A percentile compares a stretch with the other conserved stretches of the same genome.
These are phyloP conservation scores for Siniperca undulata DNA, from an alignment of 2,797 vertebrate species.

Conservation along the genomic window DNA sequence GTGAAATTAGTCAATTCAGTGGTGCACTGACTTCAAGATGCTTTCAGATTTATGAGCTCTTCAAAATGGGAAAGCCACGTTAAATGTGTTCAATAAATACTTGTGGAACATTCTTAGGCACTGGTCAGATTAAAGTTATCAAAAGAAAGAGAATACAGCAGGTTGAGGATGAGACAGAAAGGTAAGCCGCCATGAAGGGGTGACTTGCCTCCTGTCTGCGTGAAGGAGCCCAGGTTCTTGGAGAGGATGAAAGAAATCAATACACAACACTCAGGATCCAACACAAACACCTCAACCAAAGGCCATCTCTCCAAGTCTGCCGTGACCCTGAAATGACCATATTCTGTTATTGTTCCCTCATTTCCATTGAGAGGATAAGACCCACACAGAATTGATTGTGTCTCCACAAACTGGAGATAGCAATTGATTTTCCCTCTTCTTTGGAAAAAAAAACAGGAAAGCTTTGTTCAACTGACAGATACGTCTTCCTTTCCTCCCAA, in stretches of 20 bases:
- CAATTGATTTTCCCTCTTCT: constrained; percentile 74
- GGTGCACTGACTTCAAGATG: neutral
- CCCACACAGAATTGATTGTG: constrained; percentile 67
- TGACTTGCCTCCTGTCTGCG: constrained; percentile 43
- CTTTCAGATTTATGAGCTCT: neutral
- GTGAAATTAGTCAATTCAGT: neutral
- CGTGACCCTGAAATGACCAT: constrained; percentile 76
- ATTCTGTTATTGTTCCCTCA: constrained; percentile 75
- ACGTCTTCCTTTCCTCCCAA: constrained; percentile 54
- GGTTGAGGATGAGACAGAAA: constrained; percentile 25
- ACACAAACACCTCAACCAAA: constrained; percentile 57
- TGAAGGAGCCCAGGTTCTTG: constrained; percentile 39
- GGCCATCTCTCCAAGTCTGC: constrained; percentile 58
- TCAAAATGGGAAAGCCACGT: neutral
- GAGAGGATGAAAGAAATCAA: constrained; percentile 71
- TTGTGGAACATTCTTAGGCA: neutral
- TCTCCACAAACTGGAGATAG: constrained; percentile 62
- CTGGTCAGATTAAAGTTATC: neutral
- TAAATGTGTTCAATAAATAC: neutral
- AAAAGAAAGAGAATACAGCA: constrained; percentile 13
- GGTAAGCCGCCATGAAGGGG: constrained; percentile 46
- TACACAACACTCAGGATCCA: constrained; percentile 62
- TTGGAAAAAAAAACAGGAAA: constrained; percentile 45
- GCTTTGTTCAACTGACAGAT: constrained; percentile 66
- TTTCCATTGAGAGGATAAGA: constrained; percentile 70